phyloP scores from a whole-genome alignment of 2,797 vertebrate species.

The Chlorospingus flavigularis region DNA sequence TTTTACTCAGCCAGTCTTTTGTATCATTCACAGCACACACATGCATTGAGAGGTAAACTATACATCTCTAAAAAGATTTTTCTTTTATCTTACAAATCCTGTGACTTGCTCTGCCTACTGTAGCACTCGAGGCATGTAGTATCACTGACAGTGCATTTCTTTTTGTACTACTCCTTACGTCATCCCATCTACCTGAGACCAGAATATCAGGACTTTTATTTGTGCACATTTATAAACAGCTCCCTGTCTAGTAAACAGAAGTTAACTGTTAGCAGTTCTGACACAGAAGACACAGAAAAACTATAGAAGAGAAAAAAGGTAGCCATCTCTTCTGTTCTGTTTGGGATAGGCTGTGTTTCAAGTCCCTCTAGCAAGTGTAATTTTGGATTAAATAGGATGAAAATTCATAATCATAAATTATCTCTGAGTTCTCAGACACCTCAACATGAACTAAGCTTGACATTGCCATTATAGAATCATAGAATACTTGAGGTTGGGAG shows the following conservation, averaged over 20 bases:
- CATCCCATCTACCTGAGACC: neutral
- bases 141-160: neutral
- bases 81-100: neutral
- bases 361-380: neutral
- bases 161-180: neutral
- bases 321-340: neutral
- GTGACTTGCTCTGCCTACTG: neutral
- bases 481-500: neutral
- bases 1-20: neutral
- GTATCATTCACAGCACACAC: neutral
- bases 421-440: neutral
- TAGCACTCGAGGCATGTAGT: fast-evolving
- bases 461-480: neutral
- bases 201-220: neutral
- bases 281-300: neutral
- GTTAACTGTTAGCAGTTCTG: neutral
- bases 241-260: neutral
- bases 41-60: neutral
- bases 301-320: neutral
- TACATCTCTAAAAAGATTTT: neutral
- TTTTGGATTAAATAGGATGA: neutral
- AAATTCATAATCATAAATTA: neutral
- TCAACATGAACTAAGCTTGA: neutral
- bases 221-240: neutral
- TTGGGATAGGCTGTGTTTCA: neutral